A percentile compares a stretch with the other conserved stretches of the same genome.
phyloP scores from a whole-genome alignment of 2,113 vertebrate genomes.

The Ibidorhyncha struthersii region DNA sequence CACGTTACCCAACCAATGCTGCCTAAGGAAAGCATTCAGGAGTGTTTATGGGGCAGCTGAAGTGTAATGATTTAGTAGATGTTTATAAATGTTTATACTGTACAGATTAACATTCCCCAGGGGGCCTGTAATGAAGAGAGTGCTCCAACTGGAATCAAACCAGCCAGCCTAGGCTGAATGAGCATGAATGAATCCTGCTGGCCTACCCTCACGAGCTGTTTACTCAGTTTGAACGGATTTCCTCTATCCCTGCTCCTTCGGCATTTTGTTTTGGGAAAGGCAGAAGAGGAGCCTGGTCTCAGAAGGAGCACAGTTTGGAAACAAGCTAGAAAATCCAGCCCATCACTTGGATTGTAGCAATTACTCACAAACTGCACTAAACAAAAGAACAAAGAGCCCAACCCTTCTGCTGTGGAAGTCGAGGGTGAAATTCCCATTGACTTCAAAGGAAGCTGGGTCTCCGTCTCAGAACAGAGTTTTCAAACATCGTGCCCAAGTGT shows the following conservation, averaged over 20 bases:
- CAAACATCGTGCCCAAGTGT: neutral
- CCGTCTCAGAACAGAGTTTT: neutral
- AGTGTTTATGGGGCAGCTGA: conserved; percentile 77
- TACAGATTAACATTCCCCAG: conserved; percentile 77
- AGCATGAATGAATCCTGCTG: conserved; percentile 72
- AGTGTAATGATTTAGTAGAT: conserved; percentile 78
- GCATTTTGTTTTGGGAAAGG: conserved; percentile 59
- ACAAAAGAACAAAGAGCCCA: conserved; percentile 52
- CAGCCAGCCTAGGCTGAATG: conserved; percentile 65
- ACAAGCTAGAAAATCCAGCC: neutral
- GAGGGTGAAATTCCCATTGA: neutral
- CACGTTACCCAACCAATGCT: conserved; percentile 28
- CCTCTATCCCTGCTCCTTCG: conserved; percentile 22
- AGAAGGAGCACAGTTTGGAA: neutral
- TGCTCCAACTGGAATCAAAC: conserved; percentile 72
- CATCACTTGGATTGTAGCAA: neutral
- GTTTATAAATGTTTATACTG: conserved; percentile 78
- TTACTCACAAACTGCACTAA: conserved; percentile 8
- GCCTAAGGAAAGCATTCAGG: conserved; percentile 69
- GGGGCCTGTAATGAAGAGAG: conserved; percentile 72
- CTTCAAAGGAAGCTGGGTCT: conserved; percentile 32
- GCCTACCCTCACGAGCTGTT: conserved; percentile 59
- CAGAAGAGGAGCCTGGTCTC: neutral
- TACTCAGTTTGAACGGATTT: conserved; percentile 66
- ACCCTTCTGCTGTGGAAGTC: conserved; percentile 7